phyloP scores from a whole-genome alignment of 2,888 invertebrate species.

The Brenthis daphne region DNA sequence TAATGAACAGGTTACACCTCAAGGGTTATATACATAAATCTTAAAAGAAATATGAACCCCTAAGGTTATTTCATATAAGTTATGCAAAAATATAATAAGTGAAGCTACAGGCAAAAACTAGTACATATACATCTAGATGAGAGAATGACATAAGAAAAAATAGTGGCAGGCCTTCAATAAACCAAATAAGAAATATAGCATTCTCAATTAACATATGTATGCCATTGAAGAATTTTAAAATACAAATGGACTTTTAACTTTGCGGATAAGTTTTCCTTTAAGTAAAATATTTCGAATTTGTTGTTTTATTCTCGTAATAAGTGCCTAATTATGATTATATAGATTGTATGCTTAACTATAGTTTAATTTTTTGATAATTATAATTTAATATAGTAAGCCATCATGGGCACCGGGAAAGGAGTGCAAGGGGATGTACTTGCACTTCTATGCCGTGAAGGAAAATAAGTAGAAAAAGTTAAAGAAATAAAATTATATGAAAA shows the following conservation, averaged over 20 bases:
- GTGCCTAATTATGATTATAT: neutral
- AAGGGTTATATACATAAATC: no score
- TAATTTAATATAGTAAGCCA: no score
- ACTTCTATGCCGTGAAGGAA: no score
- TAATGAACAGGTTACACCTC: no score
- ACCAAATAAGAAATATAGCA: slow-evolving; percentile 1
- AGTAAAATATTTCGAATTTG: slow-evolving; percentile 3
- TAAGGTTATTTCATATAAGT: neutral
- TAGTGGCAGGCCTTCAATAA: slow-evolving; percentile 4
- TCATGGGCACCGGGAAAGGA: no score
- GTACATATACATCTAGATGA: no score
- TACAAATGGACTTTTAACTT: slow-evolving; percentile 8
- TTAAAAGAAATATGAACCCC: no score
- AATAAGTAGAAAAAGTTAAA: no score
- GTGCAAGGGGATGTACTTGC: no score
- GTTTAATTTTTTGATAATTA: no score
- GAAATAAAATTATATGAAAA: no score
- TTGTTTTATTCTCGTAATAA: neutral
- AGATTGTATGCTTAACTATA: neutral
- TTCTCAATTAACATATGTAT: slow-evolving; percentile 11
- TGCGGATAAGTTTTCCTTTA: slow-evolving; percentile 4
- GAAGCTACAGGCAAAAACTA: neutral
- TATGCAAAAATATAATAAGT: neutral
- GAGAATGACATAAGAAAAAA: neutral
- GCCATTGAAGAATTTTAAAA: slow-evolving; percentile 8